Base-by-base conservation (phyloP, 2,888 invertebrate species). In the Trisateles emortualis region DNA sequence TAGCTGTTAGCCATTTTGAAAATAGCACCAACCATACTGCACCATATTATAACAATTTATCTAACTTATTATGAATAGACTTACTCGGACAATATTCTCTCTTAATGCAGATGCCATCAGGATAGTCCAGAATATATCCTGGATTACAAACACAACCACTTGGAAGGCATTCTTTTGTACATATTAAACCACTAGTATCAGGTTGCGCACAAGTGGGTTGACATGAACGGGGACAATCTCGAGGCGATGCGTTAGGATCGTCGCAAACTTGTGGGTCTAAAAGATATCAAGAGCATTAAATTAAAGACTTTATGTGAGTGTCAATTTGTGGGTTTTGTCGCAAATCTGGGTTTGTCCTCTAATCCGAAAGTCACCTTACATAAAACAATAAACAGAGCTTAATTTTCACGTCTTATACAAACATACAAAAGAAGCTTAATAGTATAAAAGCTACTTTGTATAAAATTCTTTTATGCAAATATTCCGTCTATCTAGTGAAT, bases 51-150 rank as follows among this genome's bases (percentile, higher is more conserved):
- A n/a, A n/a, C n/a, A n/a, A n/a, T n/a, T n/a, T n/a, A n/a, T n/a
- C n/a, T n/a, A n/a, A n/a, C 3, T 14, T 9, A 5, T 10, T 10
- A 30, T 9, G n/a, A n/a, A n/a, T n/a, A n/a, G n/a, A 26, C 3
- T 1, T 22, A 36, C 35, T 35, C 26, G 44, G 44, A 14, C 44
- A 42, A n/a, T 43, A 2, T 0, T 30, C 32, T 32, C 1, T 30
- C 19, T 9, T 3, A 17, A 39, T 9, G 78, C 81, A 48, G 16
- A n/a, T 16, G 8, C 47, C 47, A 8, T 24, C 38, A 3, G 1
- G n/a, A 4, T 22, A 9, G 11, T 6, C 8, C 16, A 38, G 2
- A 16, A 50, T 24, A 13, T 50, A 38, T 38, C 50, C 50, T 1
- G 36, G 14, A 8, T 50, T 38, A 10, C 50, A 50, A 1, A 10